Base-by-base conservation (phyloP, 2,888 invertebrate species). In the Busseola fusca region DNA sequence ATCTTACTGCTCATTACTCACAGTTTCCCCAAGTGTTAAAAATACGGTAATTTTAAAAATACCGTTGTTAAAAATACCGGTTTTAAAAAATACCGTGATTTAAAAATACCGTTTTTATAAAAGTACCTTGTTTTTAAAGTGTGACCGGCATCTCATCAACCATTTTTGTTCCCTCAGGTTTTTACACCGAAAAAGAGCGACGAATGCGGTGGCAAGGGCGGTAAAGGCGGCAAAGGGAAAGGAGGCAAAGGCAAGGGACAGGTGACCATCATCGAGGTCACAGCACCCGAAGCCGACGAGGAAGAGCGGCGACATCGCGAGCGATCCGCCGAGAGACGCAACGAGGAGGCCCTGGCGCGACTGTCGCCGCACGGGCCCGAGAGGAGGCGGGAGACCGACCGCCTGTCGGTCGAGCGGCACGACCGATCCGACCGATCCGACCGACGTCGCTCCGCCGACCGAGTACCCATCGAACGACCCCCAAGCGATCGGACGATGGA, bases 231-330 rank as follows among this genome's bases (percentile, higher is more conserved):
- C 67, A 97, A 97, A 77, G 97, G 97, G 37, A 97, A 97, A 82
- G 97, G 97, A 3, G 97, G 97, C 3, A 97, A 97, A 83, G 96
- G 96, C 69, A 97, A 97, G 89, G 97, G 97, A 4, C 97, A 97
- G 82, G 97, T 97, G 66, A 97, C 97, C 67, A 97, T 97, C 69
- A 97, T 97, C 74, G 97, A 97, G 83, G 92, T 92, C 42, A 93
- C 94, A 9, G 93, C 93, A 74, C 89, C 93, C 0, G 92, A 93
- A 10, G 91, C 90, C 7, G 94, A 93, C 74, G 94, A 94, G 65
- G 94, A 94, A 48, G 92, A 94, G 90, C 76, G 96, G 90, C 80
- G 90, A 90, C 96, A 87, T 88, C 94, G 87, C 25, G 93, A 91
- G 50, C 87, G 90, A 3, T 93, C 93, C 9, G 87, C 87, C 18